Base-by-base conservation (phyloP, 2,888 invertebrate genomes). In the Caenorhabditis sp. region DNA sequence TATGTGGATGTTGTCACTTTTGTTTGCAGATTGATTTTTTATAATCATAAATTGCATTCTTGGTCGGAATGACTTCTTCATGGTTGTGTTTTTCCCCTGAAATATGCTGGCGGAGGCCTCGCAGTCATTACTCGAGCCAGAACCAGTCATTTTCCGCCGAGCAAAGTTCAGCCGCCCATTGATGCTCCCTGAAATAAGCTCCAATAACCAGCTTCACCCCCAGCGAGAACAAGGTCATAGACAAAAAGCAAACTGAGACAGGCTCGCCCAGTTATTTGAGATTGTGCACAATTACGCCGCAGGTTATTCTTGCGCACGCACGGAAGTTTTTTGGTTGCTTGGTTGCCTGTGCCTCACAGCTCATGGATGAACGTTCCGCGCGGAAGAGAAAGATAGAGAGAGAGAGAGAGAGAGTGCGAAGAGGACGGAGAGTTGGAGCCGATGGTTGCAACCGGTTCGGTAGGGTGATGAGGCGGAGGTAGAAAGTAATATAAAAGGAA, bases 231-330 rank as follows among this genome's bases (percentile, higher is more conserved):
- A 65, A 65, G 65, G 53, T 53, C 55, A 55, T 46, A 37, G n/a
- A n/a, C n/a, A n/a, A n/a, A n/a, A 45, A 35, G 65, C 55, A 55
- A 65, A 65, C 45, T 65, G 45, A 65, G 55, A 65, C 65, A 65
- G 20, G 43, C 13, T 52, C 35, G 5, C 13, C 37, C 5, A n/a
- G 5, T 11, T 62, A 7, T 62, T 37, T 50, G 61, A 26, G 62
- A 45, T 53, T 53, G 53, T 37, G 46, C 53, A 45, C 46, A 22
- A 26, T 46, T 46, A 53, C 43, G 55, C 55, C 43, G 43, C 52
- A 53, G 53, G 53, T 65, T 55, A 65, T 65, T 65, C 55, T 46
- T 65, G 61, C 39, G 22, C 20, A 17, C 35, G 27, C 50, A 11
- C 4, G 17, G 24, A 11, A 53, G 65, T 65, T 65, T 65, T 65